Percentiles rank a stretch among this genome's conserved stretches.
Evolutionary conservation across 2,797 vertebrate genomes (phyloP).

Genomic region (Urocyon cinereoargenteus): DNA sequence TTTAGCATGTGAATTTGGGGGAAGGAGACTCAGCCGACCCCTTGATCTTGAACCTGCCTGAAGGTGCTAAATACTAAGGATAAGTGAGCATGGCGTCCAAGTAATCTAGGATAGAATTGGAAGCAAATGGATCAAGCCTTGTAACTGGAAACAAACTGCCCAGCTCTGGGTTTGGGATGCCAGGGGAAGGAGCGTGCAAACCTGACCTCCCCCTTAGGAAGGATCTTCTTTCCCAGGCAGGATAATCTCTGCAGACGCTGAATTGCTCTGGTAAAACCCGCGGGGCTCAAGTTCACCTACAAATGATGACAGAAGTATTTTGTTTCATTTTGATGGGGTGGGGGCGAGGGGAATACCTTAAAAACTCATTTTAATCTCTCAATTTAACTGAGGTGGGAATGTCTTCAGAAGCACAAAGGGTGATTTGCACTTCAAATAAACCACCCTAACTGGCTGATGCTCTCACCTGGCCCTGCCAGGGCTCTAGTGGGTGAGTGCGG

Average conservation of each 20-base stretch:
- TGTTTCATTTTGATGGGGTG: neutral
- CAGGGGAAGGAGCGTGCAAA: neutral
- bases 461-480: neutral
- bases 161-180: neutral
- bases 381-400: neutral
- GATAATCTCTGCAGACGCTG: neutral
- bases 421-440: neutral
- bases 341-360: neutral
- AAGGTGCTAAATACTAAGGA: neutral
- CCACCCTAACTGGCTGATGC: fast-evolving
- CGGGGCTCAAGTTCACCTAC: neutral
- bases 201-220: neutral
- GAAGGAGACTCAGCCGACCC: neutral
- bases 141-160: neutral
- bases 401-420: neutral
- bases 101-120: neutral
- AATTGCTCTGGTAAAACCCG: neutral
- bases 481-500: fast-evolving
- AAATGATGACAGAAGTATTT: neutral
- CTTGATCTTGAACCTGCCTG: neutral
- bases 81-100: neutral
- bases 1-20: neutral
- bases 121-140: neutral
- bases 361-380: neutral
- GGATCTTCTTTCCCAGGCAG: neutral